Base-by-base conservation (phyloP, 1,140 invertebrate species). In the Ganaspis sp. region DNA sequence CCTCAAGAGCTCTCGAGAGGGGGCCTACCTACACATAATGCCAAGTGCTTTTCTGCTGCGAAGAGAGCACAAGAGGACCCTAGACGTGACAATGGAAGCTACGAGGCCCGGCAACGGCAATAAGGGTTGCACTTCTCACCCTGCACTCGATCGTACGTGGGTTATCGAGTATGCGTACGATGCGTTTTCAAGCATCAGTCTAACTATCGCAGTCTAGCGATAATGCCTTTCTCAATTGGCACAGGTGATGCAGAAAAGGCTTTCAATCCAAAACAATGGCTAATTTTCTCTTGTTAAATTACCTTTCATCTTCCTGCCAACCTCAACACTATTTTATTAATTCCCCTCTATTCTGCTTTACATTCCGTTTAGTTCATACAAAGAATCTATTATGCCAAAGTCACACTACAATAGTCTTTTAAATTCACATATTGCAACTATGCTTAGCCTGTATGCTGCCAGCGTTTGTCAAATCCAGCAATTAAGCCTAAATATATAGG, bases 1-100 rank as follows among this genome's bases (percentile, higher is more conserved):
- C 78, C 80, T 87, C 81, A 73, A 88, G 87, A 76, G 75, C 74
- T 54, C 87, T 88, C 80, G 80, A 49, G 45, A 49, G 85, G 76
- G 75, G 75, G 83, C 76, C 82, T 85, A 86, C 81, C 82, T 85
- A 75, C 81, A 83, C 84, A 85, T 84, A 85, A 87, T 83, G 85
- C 84, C 76, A 76, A 85, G 87, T 84, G 81, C 83, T 80, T 81
- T 81, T 85, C 80, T 81, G 75, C 70, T 70, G 77, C 81, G 79
- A 75, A 54, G 72, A 82, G 81, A 78, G 73, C 72, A 58, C 72
- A 4, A 40, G 85, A 85, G 82, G 85, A 77, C 81, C 75, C 86
- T 87, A 86, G 74, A 86, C 81, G 81, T 81, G 86, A 88, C 87
- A 88, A 88, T 88, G 84, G 79, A 71, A 79, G 74, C 72, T 84